These are phyloP conservation scores for Echiichthys vipera DNA, from an alignment of 2,797 vertebrate species.

Conservation along the genomic window DNA sequence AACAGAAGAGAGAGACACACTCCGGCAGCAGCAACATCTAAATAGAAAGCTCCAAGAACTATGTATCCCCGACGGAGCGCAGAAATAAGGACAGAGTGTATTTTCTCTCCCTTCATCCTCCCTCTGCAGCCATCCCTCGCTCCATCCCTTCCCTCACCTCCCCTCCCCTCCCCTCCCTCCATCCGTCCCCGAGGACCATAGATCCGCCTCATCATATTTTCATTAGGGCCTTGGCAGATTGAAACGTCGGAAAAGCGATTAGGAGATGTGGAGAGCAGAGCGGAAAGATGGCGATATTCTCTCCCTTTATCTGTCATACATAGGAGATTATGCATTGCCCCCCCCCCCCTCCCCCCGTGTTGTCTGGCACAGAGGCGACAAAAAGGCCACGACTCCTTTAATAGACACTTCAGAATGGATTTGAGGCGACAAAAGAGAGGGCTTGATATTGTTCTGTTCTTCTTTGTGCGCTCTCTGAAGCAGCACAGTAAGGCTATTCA, in stretches of 20 bases:
- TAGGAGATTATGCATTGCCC: slow-evolving; percentile 76
- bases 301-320: slow-evolving; percentile 77
- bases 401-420: slow-evolving; percentile 78
- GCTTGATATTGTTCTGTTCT: slow-evolving; percentile 75
- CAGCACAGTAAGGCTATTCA: slow-evolving; percentile 74
- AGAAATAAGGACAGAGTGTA: slow-evolving; percentile 94
- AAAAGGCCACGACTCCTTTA: slow-evolving; percentile 78
- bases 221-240: slow-evolving; percentile 86
- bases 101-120: slow-evolving; percentile 84
- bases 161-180: slow-evolving; percentile 67
- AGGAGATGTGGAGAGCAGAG: slow-evolving; percentile 76
- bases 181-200: slow-evolving; percentile 76
- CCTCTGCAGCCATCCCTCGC: slow-evolving; percentile 78
- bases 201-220: slow-evolving; percentile 86
- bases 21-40: slow-evolving; percentile 84
- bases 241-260: slow-evolving; percentile 83
- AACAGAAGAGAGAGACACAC: slow-evolving; percentile 59
- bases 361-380: slow-evolving; percentile 67
- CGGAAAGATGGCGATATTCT: slow-evolving; percentile 73
- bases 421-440: slow-evolving; percentile 68
- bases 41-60: slow-evolving; percentile 92
- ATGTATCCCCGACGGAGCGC: slow-evolving; percentile 90
- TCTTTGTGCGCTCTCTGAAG: slow-evolving; percentile 71
- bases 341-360: slow-evolving; percentile 40
- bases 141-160: slow-evolving; percentile 70